Base-by-base conservation (phyloP, 2,888 invertebrate species). In the Nomada fabriciana region DNA sequence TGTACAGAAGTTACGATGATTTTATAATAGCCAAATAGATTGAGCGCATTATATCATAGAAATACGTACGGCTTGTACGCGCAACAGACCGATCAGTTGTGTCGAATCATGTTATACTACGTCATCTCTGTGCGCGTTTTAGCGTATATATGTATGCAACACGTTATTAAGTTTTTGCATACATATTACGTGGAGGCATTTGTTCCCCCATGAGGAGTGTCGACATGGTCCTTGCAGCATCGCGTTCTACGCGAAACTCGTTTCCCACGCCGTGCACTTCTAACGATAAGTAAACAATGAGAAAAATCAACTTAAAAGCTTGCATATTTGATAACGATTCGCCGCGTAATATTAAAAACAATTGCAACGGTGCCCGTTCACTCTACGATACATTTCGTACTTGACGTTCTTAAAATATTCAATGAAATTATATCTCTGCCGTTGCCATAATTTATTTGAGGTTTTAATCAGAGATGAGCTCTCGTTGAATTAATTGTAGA, bases 11-110 rank as follows among this genome's bases (percentile, higher is more conserved):
- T 69, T 70, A 73, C 80, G 76, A 61, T 67, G 64, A 82, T 76
- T 80, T 82, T 82, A 70, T 82, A 80, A 76, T 71, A 76, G 65
- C 36, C 76, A 67, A 82, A 82, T 82, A 80, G 75, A 80, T 71
- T 68, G 71, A 71, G 76, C 71, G 61, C 20, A 80, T 82, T 82
- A 80, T 80, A 76, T 70, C 82, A 82, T 70, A 70, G 76, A 80
- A 63, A 70, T 69, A 61, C 36, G 68, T 50, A 69, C 36, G 43
- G 52, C 57, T 68, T 29, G 43, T 25, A n/a, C 61, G 57, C 70
- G 67, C 80, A 81, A 81, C 74, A 50, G 18, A 53, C 75, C 64
- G 63, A 75, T 80, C 80, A 59, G 53, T 55, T 75, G 43, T 18
- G 43, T 53, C 59, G 80, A 36, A 80, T 81, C 74, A 74, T 75